A percentile compares a stretch with the other conserved stretches of the same genome.
These are phyloP conservation scores for Clavelina lepadiformis DNA, from an alignment of 23 tunicate genomes.

Conservation along the genomic window DNA sequence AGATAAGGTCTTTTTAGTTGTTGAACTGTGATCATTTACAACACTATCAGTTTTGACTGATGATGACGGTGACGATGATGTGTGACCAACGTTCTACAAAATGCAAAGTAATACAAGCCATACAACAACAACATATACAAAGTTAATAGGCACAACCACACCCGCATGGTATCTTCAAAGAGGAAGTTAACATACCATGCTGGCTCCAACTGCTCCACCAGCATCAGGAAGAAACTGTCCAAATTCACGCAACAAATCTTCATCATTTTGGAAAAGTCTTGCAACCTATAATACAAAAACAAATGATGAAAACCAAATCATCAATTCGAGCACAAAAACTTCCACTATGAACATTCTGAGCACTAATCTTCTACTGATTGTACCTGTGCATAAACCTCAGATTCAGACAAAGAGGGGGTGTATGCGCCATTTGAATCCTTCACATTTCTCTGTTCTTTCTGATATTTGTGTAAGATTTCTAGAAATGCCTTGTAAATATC, in stretches of 20 bases:
- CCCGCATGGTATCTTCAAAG: no score
- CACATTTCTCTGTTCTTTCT: conserved; percentile 81
- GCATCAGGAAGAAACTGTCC: conserved; percentile 98
- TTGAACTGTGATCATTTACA: conserved; percentile 44
- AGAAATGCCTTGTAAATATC: conserved; percentile 94
- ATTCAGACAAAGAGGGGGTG: conserved; percentile 78
- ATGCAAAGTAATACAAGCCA: background rate
- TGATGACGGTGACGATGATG: conserved; percentile 6
- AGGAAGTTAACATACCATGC: no score
- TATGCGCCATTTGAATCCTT: conserved; percentile 90
- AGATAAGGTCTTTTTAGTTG: conserved; percentile 36
- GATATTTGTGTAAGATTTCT: conserved; percentile 89
- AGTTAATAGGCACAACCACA: no score
- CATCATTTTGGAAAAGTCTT: conserved; percentile 82
- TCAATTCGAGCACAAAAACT: background rate
- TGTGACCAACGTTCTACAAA: no score
- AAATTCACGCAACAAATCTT: conserved; percentile 86
- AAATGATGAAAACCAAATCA: background rate
- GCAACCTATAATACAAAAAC: conserved; percentile 45
- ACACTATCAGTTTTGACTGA: conserved; percentile 34
- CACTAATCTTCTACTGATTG: background rate
- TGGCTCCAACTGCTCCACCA: conserved; percentile 75
- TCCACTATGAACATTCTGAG: background rate
- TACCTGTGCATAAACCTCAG: conserved; percentile 93
- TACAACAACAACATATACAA: background rate